A percentile compares a stretch with the other conserved stretches of the same genome.
These are phyloP conservation scores for Mantis religiosa DNA, from an alignment of 2,888 invertebrate genomes.

Conservation along the genomic window DNA sequence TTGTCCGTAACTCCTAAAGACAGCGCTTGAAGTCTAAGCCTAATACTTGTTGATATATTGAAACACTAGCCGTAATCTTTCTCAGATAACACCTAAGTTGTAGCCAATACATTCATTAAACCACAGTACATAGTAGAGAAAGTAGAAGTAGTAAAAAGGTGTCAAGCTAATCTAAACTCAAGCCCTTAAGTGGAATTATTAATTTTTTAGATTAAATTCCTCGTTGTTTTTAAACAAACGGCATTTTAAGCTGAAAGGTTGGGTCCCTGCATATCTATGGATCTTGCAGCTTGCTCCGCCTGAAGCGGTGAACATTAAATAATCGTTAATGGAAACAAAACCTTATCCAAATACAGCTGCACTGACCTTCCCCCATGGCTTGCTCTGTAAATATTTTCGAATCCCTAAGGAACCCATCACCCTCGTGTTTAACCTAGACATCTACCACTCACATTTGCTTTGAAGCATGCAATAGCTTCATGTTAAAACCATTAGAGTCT, in stretches of 20 bases:
- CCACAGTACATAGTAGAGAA: no score
- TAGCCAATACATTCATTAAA: no score
- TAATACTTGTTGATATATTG: no score
- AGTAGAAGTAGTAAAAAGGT: no score
- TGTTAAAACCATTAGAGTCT: not conserved
- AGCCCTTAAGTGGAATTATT: no score
- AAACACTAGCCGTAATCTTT: no score
- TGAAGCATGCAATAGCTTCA: not conserved
- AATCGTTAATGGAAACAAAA: not conserved
- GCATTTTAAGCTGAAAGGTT: not conserved
- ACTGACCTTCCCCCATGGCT: not conserved
- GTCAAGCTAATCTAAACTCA: no score
- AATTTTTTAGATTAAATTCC: no score
- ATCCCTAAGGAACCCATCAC: not conserved
- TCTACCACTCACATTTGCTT: not conserved
- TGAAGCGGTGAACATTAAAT: not conserved
- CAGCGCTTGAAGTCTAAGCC: no score
- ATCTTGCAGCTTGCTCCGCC: not conserved
- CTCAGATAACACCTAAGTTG: no score
- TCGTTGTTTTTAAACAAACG: no score
- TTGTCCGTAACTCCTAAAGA: no score
- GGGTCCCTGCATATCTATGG: not conserved
- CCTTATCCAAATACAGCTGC: not conserved
- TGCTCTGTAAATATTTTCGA: not conserved
- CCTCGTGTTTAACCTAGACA: not conserved